phyloP scores from a whole-genome alignment of 2,797 vertebrate species.

The Tarsius wallacei region DNA sequence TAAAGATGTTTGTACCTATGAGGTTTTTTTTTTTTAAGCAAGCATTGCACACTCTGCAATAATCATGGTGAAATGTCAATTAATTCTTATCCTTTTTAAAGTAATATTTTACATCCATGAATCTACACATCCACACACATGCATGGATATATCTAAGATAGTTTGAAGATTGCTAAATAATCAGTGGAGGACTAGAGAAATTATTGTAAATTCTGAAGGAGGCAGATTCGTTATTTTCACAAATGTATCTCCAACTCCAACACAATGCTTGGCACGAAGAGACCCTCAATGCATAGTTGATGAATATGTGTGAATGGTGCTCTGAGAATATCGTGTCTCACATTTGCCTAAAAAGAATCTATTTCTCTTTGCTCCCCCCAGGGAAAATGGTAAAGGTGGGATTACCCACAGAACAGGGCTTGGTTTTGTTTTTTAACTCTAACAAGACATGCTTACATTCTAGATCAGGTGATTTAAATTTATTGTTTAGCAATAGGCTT shows the following conservation, averaged over 20 bases:
- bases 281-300: not conserved
- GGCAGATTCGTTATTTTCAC: conserved; percentile 18
- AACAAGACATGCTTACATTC: conserved; percentile 47
- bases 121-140: not conserved
- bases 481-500: conserved; percentile 61
- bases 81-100: conserved; percentile 1
- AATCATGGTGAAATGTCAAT: conserved; percentile 46
- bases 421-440: conserved; percentile 26
- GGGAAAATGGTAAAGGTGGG: not conserved
- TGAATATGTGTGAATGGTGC: conserved; percentile 37
- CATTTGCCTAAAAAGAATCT: conserved; percentile 65
- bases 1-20: conserved; percentile 3
- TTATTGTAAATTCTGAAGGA: not conserved
- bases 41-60: not conserved
- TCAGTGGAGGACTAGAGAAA: conserved; percentile 9
- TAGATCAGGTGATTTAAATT: conserved; percentile 61
- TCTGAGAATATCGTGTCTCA: not conserved
- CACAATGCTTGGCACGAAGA: not conserved
- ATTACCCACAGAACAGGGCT: not conserved
- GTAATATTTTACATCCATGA: not conserved
- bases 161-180: conserved; percentile 6
- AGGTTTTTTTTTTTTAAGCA: not conserved
- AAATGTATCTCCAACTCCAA: not conserved
- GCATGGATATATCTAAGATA: not conserved
- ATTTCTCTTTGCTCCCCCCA: conserved; percentile 16